Conservation (phyloP, 2,888 invertebrate genomes). For the Timema cristinae region DNA sequence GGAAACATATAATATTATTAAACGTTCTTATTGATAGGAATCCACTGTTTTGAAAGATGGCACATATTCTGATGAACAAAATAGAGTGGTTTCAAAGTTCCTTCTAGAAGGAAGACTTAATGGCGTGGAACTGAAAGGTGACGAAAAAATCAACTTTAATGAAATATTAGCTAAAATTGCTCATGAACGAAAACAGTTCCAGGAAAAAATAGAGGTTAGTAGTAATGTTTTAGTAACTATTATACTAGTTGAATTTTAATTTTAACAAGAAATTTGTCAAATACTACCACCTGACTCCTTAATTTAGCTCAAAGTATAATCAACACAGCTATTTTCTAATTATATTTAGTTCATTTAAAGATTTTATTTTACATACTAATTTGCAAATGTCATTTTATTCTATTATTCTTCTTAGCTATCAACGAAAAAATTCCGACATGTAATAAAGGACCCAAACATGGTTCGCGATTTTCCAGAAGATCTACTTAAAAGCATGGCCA, state of each 20-base stretch:
- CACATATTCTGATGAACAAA: conserved; percentile 54
- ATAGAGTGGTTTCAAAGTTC: conserved; percentile 71
- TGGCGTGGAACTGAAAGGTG: conserved; percentile 64
- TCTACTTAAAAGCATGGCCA: conserved; percentile 61
- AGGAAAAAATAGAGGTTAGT: conserved; percentile 53
- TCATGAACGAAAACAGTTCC: conserved; percentile 58
- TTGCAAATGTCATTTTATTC: too few relatives aligned
- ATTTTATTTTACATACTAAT: too few relatives aligned
- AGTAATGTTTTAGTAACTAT: neutral
- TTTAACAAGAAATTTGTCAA: neutral
- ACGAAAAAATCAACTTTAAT: conserved; percentile 52
- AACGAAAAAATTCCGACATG: conserved; percentile 62
- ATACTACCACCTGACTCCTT: too few relatives aligned
- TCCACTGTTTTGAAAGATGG: conserved; percentile 1
- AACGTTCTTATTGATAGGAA: neutral
- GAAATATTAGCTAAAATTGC: conserved; percentile 52
- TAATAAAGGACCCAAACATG: conserved; percentile 59
- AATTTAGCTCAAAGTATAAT: too few relatives aligned
- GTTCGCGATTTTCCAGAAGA: conserved; percentile 71
- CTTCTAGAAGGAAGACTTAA: conserved; percentile 77
- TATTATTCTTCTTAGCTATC: conserved; percentile 43
- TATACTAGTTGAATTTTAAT: neutral
- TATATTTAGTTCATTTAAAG: too few relatives aligned
- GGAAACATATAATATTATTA: too few relatives aligned
- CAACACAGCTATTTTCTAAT: too few relatives aligned